Conservation (phyloP, 2,888 invertebrate genomes). For the Aethes cnicana region DNA sequence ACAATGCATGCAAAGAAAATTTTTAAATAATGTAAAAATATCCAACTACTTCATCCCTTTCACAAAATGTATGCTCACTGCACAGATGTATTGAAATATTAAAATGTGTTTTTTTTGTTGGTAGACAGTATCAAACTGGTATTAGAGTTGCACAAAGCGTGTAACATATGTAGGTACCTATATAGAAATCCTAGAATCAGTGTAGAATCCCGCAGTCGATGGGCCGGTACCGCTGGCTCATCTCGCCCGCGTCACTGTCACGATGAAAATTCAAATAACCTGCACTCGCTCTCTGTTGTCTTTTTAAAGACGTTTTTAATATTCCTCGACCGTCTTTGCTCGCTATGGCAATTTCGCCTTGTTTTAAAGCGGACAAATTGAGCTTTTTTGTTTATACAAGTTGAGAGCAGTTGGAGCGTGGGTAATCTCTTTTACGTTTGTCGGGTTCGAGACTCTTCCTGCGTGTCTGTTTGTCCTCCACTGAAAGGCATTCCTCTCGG, state of each 20-base stretch:
- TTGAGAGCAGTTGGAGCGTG: slow-evolving; percentile 76
- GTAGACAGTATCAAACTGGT: too few species aligned
- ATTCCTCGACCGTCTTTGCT: slow-evolving; percentile 72
- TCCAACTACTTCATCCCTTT: too few species aligned
- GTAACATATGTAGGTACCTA: too few species aligned
- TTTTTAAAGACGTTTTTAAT: slow-evolving; percentile 79
- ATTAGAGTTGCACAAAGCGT: too few species aligned
- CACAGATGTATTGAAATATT: too few species aligned
- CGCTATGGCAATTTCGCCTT: slow-evolving; percentile 70
- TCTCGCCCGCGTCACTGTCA: slow-evolving; percentile 51
- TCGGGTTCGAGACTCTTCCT: slow-evolving; percentile 70
- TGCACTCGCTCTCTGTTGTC: slow-evolving; percentile 60
- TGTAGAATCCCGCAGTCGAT: neutral
- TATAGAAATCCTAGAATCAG: too few species aligned
- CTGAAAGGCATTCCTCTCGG: slow-evolving; percentile 60
- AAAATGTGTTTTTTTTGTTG: too few species aligned
- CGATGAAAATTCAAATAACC: slow-evolving; percentile 72
- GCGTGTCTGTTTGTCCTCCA: slow-evolving; percentile 59
- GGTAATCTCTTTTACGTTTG: slow-evolving; percentile 80
- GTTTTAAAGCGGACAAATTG: slow-evolving; percentile 74
- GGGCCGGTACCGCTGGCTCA: slow-evolving; percentile 6
- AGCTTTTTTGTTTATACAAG: slow-evolving; percentile 78
- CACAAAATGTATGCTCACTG: too few species aligned
- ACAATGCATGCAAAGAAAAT: too few species aligned
- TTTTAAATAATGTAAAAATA: too few species aligned